phyloP scores from a whole-genome alignment of 2,113 vertebrate genomes.

The Micromys minutus region DNA sequence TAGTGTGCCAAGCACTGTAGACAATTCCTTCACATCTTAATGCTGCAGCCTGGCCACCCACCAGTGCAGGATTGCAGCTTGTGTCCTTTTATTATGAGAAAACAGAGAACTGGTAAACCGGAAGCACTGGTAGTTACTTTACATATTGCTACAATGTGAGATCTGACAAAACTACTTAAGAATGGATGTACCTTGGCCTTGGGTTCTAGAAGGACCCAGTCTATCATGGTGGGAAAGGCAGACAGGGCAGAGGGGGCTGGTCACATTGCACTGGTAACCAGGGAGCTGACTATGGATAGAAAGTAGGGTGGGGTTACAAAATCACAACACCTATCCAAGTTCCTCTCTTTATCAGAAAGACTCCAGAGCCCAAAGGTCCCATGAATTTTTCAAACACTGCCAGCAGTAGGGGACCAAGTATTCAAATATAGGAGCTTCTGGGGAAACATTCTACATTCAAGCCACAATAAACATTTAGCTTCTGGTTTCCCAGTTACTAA shows the following conservation, averaged over 20 bases:
- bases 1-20: background rate
- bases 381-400: background rate
- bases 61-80: background rate
- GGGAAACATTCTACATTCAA: background rate
- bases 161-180: no score
- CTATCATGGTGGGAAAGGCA: no score
- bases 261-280: background rate
- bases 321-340: no score
- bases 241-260: background rate
- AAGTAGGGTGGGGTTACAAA: background rate
- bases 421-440: background rate
- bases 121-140: no score
- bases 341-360: background rate
- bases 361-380: background rate
- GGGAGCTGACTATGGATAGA: no score
- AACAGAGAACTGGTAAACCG: background rate
- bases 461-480: background rate
- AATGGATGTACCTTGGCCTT: background rate
- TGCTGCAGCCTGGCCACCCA: background rate
- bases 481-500: background rate
- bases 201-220: background rate
- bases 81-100: background rate
- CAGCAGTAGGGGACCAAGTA: background rate
- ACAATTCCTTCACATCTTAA: background rate
- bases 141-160: fast-evolving